Base-by-base conservation (phyloP, 2,797 vertebrate species). In the Sebastes vulpes region DNA sequence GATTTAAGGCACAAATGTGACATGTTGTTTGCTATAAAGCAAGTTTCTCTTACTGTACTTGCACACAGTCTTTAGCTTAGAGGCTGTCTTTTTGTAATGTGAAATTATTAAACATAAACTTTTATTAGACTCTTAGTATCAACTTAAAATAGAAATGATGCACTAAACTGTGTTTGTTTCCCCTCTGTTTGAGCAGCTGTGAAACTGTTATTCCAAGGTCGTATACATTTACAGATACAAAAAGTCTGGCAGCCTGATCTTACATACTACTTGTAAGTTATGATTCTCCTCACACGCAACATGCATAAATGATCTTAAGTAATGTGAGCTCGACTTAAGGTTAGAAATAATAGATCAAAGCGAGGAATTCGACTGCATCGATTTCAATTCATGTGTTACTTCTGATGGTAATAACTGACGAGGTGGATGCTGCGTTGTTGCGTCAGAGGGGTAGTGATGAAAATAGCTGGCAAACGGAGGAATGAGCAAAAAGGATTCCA, bases 341-440 rank as follows among this genome's bases (percentile, higher is more conserved):
- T 85, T 76, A 92, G 91, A 90, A 94, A 95, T 93, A 92, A 95
- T 92, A 89, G 78, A 95, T 95, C 92, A 95, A 94, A 94, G 92
- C 8, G 6, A 77, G 71, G 75, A 73, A 82, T 87, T 77, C 8
- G 54, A 76, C 81, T 20, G 72, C 88, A 85, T 89, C 25, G 64
- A 92, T 92, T 93, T 90, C 12, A 72, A 89, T 90, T 89, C 79
- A 81, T 85, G 85, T 69, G 81, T 83, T 78, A 80, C 87, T 83
- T 83, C 72, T 88, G 85, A 85, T 83, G 72, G 78, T 89, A 75
- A 85, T 84, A 78, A 74, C 83, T 92, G 89, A 93, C 10, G 92
- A 88, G 89, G 89, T 59, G 78, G 86, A 84, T 84, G 89, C 75
- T 65, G 81, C 3, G 38, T 78, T 57, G 60, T 94, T 94, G 90